Conservation (phyloP, 1,140 invertebrate species). For the Drosophila repletoides region DNA sequence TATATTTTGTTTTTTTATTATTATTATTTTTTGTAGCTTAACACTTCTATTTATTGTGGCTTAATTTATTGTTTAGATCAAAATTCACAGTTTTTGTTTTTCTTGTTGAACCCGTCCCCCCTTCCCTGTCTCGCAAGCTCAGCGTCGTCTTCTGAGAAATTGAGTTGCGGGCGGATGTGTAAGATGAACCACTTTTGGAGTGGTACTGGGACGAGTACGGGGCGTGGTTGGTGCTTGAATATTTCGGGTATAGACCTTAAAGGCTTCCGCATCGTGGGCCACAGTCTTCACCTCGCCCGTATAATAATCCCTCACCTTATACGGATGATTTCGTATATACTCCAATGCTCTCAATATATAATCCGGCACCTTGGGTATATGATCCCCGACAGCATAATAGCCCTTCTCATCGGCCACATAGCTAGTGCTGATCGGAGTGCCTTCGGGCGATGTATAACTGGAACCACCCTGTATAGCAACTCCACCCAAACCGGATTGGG, state of each 20-base stretch:
- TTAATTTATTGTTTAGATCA: slow-evolving; percentile 72
- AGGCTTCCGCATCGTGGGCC: slow-evolving; percentile 65
- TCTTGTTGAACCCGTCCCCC: slow-evolving; percentile 21
- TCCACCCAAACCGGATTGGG: slow-evolving; percentile 83
- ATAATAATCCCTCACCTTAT: slow-evolving; percentile 66
- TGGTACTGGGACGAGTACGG: slow-evolving; percentile 44
- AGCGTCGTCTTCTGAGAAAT: slow-evolving; percentile 6
- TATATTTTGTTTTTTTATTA: slow-evolving; percentile 17
- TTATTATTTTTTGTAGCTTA: slow-evolving; percentile 40
- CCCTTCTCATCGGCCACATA: slow-evolving; percentile 86
- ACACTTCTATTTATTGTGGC: slow-evolving; percentile 58
- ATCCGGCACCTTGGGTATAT: slow-evolving; percentile 82
- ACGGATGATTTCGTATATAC: slow-evolving; percentile 83
- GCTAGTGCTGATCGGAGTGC: slow-evolving; percentile 82
- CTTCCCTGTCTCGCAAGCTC: not conserved
- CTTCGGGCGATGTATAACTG: slow-evolving; percentile 79
- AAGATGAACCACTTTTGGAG: slow-evolving; percentile 60
- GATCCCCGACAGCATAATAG: slow-evolving; percentile 83
- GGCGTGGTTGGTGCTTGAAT: slow-evolving; percentile 43
- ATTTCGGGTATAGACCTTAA: slow-evolving; percentile 65
- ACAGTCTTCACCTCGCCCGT: slow-evolving; percentile 62
- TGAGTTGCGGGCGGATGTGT: slow-evolving; percentile 53
- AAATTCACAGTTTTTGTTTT: slow-evolving; percentile 63
- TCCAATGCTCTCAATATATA: slow-evolving; percentile 81
- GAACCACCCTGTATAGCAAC: slow-evolving; percentile 56